Base-by-base conservation (phyloP, 2,113 vertebrate species). In the Hypomesus transpacificus region DNA sequence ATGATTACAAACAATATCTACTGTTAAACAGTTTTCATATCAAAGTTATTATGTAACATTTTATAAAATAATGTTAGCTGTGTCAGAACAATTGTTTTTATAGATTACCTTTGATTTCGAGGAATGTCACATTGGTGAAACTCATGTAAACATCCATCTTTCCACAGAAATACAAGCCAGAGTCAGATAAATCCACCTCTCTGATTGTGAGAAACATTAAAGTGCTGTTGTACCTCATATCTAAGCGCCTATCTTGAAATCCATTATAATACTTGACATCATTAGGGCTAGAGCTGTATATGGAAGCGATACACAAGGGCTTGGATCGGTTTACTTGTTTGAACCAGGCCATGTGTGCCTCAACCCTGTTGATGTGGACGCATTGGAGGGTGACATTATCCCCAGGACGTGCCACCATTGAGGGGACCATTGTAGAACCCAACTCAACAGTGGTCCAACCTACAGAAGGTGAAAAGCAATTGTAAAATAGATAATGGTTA, bases 161-260 rank as follows among this genome's bases (percentile, higher is more conserved):
- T 21, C 68, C 68, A 60, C 68, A 70, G 34, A 51, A 70, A 14
- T 70, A 70, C 1, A 59, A 21, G 3, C 57, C 34, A 50, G 56
- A 59, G 26, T 70, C 68, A 18, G 68, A 58, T 21, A 13, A 7
- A 22, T 59, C 31, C 34, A 70, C 3, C 13, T 60, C 28, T 16
- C 16, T 46, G 6, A 26, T 61, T 46, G 14, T 57, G 22, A 68
- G 66, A 16, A 24, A 24, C 1, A 50, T 9, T 11, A 14, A 21
- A 14, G 1, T 9, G 18, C 17, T 17, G 14, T n/a, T 61, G 54
- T 1, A 14, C 0, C 22, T 14, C 20, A 24, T 18, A 59, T 34
- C 31, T 20, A 60, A 3, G 9, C 28, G 68, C 3, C 21, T 18
- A 5, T 13, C 26, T 4, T n/a, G 11, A 57, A 70, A 70, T 7